Base-by-base conservation (phyloP, 1,140 invertebrate species). In the Pogonomyrmex californicus region DNA sequence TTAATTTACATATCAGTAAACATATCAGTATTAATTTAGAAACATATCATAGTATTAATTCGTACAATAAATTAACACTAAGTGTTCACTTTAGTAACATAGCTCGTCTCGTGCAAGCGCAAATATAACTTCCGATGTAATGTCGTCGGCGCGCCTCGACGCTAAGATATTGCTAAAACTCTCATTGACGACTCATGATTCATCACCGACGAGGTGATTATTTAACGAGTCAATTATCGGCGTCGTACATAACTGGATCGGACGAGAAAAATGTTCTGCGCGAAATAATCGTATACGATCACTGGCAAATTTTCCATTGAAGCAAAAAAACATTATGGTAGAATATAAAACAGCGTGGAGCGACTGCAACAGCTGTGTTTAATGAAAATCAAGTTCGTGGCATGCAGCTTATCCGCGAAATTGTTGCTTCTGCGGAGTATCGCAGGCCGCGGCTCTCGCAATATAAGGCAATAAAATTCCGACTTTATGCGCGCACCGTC, bases 401-500 rank as follows among this genome's bases (percentile, higher is more conserved):
- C 49, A 44, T 54, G 23, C n/a, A 12, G 4, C 0, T 76, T 30
- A 76, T 60, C 9, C 73, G 41, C 62, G 4, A 79, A 36, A 41
- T 78, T n/a, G 12, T 66, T 66, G 4, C 14, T 68, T 68, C 36
- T 30, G 7, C 63, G 62, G 49, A 66, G 41, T 44, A 71, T 44
- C 17, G 23, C 36, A 9, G 12, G 10, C 12, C 36, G 17, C 33
- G 6, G n/a, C 5, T 63, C 66, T 51, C 68, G 56, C 65, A 54
- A 33, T 60, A 62, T 44, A 23, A 23, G 10, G 56, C 33, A 87
- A 89, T 58, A 86, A 89, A 73, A 17, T 62, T 73, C 85, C 30
- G 62, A 54, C 73, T 87, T 76, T 79, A 66, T 62, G 44, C 47
- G 65, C 63, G 41, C 56, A 10, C 49, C 60, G 17, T 36, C 58